Conservation (phyloP, 2,797 vertebrate genomes). For the Diceros bicornis region DNA sequence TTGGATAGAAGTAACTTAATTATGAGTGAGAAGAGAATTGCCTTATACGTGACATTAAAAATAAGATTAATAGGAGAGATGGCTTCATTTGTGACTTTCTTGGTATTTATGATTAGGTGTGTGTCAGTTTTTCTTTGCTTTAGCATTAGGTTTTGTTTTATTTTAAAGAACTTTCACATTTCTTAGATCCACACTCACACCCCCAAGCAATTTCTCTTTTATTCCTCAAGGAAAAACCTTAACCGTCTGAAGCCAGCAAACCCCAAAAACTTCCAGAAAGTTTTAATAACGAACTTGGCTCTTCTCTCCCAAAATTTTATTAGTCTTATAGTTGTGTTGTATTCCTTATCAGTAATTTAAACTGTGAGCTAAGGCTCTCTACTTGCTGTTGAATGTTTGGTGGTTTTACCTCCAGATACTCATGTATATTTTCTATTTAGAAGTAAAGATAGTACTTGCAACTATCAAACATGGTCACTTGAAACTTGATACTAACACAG, state of each 20-base stretch:
- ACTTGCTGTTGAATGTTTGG: constrained; percentile 34
- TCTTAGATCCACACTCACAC: neutral
- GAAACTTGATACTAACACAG: neutral
- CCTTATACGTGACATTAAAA: neutral
- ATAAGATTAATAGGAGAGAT: neutral
- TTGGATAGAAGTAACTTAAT: neutral
- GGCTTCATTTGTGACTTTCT: constrained; percentile 26
- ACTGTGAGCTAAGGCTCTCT: neutral
- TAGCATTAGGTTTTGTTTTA: neutral
- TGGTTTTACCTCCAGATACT: neutral
- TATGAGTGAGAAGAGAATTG: neutral
- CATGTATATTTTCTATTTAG: neutral
- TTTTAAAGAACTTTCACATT: constrained; percentile 38
- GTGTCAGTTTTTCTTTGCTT: neutral
- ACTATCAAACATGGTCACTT: neutral
- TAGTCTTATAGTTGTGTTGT: constrained; percentile 30
- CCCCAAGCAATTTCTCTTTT: neutral
- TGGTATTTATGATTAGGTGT: neutral
- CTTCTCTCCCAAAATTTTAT: neutral
- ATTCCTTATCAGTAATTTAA: constrained; percentile 22
- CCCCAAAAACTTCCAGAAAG: neutral
- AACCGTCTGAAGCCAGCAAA: neutral
- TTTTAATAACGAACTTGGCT: neutral
- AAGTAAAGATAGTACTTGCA: neutral
- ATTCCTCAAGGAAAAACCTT: neutral